phyloP scores from a whole-genome alignment of 2,888 invertebrate species.

The Yponomeuta sedellus region DNA sequence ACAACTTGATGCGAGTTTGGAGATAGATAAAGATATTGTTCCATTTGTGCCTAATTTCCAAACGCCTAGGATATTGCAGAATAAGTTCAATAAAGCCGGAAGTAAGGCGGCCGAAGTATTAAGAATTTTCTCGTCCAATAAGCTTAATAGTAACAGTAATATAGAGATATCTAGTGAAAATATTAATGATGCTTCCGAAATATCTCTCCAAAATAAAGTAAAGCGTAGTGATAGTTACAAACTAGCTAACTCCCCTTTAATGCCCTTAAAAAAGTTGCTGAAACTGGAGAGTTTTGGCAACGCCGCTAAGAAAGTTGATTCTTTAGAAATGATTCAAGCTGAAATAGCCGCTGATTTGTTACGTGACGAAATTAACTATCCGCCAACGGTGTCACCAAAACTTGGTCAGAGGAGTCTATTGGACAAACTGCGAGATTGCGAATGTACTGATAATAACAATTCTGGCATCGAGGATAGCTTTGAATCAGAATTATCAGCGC shows the following conservation, averaged over 20 bases:
- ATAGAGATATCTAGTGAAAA: slow-evolving; percentile 30
- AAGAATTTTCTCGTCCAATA: slow-evolving; percentile 62
- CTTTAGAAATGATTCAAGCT: slow-evolving; percentile 76
- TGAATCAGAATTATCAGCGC: slow-evolving; percentile 55
- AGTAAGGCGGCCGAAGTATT: slow-evolving; percentile 65
- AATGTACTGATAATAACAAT: slow-evolving; percentile 35
- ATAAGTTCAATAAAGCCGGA: slow-evolving; percentile 43
- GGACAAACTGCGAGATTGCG: slow-evolving; percentile 50
- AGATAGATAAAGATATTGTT: slow-evolving; percentile 45
- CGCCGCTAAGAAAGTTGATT: slow-evolving; percentile 64
- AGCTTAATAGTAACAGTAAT: slow-evolving; percentile 40
- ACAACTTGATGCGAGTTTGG: slow-evolving; percentile 34
- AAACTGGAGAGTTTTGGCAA: slow-evolving; percentile 67
- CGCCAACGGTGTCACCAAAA: slow-evolving; percentile 79
- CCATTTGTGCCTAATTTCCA: slow-evolving; percentile 69
- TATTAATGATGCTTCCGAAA: slow-evolving; percentile 36
- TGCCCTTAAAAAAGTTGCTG: slow-evolving; percentile 79
- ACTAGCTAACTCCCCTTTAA: slow-evolving; percentile 84
- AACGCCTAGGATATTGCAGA: slow-evolving; percentile 62
- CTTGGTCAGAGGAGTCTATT: slow-evolving; percentile 46
- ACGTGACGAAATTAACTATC: slow-evolving; percentile 83
- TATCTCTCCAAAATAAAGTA: slow-evolving; percentile 67
- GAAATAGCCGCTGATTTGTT: slow-evolving; percentile 79
- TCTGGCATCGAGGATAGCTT: slow-evolving; percentile 48
- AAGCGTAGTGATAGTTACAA: slow-evolving; percentile 91